Conservation (phyloP, 2,797 vertebrate species). For the Amblyopsis hoosieri region DNA sequence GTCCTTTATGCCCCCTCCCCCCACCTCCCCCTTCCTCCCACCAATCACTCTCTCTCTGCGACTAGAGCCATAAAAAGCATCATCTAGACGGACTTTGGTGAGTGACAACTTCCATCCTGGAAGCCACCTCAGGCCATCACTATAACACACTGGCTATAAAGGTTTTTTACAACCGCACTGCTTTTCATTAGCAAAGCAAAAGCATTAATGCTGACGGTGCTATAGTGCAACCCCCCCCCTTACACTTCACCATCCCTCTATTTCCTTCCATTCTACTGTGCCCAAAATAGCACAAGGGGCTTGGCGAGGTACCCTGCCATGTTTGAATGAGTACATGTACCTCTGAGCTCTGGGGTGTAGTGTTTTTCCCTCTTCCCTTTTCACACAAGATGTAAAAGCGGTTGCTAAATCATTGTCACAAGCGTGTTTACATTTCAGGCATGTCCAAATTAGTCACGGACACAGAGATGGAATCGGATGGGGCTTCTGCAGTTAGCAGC, state of each 20-base stretch:
- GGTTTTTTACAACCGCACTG: constrained; percentile 41
- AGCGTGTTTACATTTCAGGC: constrained; percentile 32
- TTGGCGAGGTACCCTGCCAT: constrained; percentile 20
- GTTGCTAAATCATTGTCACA: constrained; percentile 14
- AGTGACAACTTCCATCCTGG: constrained; percentile 39
- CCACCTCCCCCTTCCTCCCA: not conserved
- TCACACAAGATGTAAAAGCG: not conserved
- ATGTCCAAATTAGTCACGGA: constrained; percentile 17
- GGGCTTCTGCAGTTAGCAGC: constrained; percentile 14
- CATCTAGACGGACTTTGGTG: constrained; percentile 28
- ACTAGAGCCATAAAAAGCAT: constrained; percentile 2
- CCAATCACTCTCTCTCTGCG: constrained; percentile 20
- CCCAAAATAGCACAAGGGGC: constrained; percentile 52
- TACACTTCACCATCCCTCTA: constrained; percentile 35
- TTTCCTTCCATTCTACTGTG: constrained; percentile 47
- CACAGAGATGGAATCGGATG: constrained; percentile 27
- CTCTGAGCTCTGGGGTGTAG: not conserved
- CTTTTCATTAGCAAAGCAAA: constrained; percentile 55
- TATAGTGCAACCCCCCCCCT: constrained; percentile 21
- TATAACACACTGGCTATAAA: constrained; percentile 33
- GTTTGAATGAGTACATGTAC: constrained; percentile 15
- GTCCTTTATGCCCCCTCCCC: not conserved
- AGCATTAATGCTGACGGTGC: constrained; percentile 63
- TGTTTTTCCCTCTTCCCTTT: not conserved
- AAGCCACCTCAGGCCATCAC: constrained; percentile 41